Percentiles rank a stretch among this genome's conserved stretches.
Conservation (phyloP, 2,797 vertebrate species). For the Meda fulgida region DNA sequence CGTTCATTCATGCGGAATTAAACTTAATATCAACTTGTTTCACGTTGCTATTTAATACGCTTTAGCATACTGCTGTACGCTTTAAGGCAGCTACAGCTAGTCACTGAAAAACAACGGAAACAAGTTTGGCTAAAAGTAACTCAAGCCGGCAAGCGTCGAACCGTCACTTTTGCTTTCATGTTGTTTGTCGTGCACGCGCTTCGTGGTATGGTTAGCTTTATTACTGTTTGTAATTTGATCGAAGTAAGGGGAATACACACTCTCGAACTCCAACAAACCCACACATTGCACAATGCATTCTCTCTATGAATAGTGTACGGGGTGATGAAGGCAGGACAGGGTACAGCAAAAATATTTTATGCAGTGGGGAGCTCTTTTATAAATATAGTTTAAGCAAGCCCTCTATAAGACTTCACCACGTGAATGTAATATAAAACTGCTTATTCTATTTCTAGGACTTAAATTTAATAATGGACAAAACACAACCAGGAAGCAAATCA, state of each 20-base stretch:
- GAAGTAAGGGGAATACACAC: not conserved
- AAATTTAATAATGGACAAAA: constrained; percentile 10
- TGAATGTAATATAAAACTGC: not conserved
- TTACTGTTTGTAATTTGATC: not conserved
- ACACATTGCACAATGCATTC: no score
- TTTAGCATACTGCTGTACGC: not conserved
- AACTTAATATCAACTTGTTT: not conserved
- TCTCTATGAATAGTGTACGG: not conserved
- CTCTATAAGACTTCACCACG: not conserved
- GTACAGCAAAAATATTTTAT: not conserved
- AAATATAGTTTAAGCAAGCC: not conserved
- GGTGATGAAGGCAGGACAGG: not conserved
- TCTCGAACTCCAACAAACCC: not conserved
- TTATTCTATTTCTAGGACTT: not conserved
- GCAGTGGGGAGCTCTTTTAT: not conserved
- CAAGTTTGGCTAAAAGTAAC: not conserved
- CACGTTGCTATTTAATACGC: not conserved
- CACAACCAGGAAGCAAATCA: constrained; percentile 8
- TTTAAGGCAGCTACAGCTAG: not conserved
- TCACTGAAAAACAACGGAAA: not conserved
- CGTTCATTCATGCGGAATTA: not conserved
- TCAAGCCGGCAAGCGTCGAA: not conserved
- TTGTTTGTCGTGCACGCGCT: not conserved
- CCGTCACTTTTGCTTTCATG: not conserved
- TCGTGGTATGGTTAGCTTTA: not conserved